Evolutionary conservation across 2,888 invertebrate genomes (phyloP), one percentile per base, ranked within the genome.

Genomic region (Hecatera dysodea): DNA sequence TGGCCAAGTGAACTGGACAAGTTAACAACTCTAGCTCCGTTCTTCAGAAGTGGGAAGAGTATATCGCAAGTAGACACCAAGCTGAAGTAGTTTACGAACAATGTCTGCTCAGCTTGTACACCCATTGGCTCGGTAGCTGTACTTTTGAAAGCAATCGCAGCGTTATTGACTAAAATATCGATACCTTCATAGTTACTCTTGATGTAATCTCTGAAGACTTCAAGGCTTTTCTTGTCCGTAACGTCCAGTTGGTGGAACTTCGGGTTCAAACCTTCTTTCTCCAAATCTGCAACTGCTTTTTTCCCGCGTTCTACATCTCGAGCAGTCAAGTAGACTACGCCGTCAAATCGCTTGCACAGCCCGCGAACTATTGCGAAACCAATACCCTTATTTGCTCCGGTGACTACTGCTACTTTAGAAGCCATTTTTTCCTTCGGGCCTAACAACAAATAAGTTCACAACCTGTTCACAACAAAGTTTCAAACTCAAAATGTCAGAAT

Each of bases 91-190:
- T 98, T 98, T 0, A 97, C 97, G 52, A 92, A 92, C 9, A 97
- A 73, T 0, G 98, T 98, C 82, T 97, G 96, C 84, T 97, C 96
- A 0, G 98, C 98, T 94, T 98, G 98, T 9, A 95, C 91, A 0
- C 90, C 87, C 60, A 97, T 97, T 2, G 98, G 96, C 61, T 97
- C 98, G 0, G 96, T 95, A 0, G 97, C 96, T 65, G 89, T 89
- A 8, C 36, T 55, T 95, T 97, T 97, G 85, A 97, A 98, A 0
- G 97, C 97, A 67, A 98, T 97, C 0, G 97, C 98, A 11, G 98
- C 98, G 90, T 98, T 98, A 87, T 98, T 98, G 0, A 98, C 96
- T 53, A 98, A 93, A 60, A 98, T 88, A 92, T 98, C 98, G 6
- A 98, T 92, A 0, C 97, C 97, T 1, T 96, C 97, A 85, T 98